Evolutionary conservation across 2,797 vertebrate species (phyloP).

Genomic region (Varecia variegata): DNA sequence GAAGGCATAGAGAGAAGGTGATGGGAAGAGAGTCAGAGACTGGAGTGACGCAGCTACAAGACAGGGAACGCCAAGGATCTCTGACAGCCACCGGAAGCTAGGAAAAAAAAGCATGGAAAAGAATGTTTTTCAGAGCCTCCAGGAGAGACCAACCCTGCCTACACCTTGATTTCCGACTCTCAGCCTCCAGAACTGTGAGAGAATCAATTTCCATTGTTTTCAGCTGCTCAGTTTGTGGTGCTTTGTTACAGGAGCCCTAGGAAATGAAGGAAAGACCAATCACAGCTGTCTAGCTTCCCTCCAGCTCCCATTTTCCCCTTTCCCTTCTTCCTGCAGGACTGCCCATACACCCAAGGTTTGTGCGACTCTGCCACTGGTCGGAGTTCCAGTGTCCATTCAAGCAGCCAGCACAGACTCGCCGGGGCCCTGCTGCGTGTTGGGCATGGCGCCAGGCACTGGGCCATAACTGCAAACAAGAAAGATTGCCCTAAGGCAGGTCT

Average conservation of each 20-base stretch:
- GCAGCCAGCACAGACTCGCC: not conserved
- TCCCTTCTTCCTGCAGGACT: not conserved
- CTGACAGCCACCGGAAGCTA: not conserved
- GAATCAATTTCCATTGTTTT: not conserved
- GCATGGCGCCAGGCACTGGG: not conserved
- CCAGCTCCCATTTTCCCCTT: not conserved
- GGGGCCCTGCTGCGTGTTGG: not conserved
- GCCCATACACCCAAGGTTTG: not conserved
- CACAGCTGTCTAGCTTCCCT: not conserved
- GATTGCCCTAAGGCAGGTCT: not conserved
- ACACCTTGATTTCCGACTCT: not conserved
- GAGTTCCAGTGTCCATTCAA: not conserved
- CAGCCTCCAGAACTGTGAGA: not conserved
- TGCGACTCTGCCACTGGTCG: not conserved
- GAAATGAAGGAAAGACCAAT: not conserved
- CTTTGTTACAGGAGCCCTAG: not conserved
- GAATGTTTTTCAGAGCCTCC: not conserved
- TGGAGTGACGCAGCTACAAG: not conserved
- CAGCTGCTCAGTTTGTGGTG: not conserved
- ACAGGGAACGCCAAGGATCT: not conserved
- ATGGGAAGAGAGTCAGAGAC: not conserved
- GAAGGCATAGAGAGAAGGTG: not conserved
- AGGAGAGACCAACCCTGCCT: not conserved
- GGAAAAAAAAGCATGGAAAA: not conserved
- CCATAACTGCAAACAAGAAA: not conserved